These are phyloP conservation scores for Tauraco hartlaubi DNA, from an alignment of 2,797 vertebrate species.

Conservation along the genomic window DNA sequence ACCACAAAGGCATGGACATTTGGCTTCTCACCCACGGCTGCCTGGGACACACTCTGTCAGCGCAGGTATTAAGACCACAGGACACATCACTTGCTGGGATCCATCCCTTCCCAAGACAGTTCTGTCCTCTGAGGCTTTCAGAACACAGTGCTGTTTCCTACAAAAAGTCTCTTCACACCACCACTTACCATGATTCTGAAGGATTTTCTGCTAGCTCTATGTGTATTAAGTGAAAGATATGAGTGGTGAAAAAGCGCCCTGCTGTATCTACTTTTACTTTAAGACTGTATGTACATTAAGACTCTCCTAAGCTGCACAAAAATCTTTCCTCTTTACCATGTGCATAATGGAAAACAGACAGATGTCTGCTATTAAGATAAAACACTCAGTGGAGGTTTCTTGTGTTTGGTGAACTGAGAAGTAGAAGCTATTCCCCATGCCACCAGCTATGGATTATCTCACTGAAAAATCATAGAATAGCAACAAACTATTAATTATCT, in stretches of 20 bases:
- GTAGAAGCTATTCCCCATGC: background rate
- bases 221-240: background rate
- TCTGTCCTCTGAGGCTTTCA: background rate
- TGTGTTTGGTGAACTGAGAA: constrained; percentile 3
- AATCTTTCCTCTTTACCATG: background rate
- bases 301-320: background rate
- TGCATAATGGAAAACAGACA: constrained; percentile 20
- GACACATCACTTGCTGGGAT: background rate
- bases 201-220: background rate
- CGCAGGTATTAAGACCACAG: background rate
- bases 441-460: constrained; percentile 54
- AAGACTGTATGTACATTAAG: background rate
- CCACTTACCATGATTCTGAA: background rate
- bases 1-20: too few species aligned
- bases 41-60: background rate
- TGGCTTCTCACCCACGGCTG: background rate
- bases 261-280: background rate
- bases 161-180: background rate
- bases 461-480: constrained; percentile 53
- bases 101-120: background rate
- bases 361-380: constrained; percentile 11
- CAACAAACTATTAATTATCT: constrained; percentile 67
- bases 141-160: background rate
- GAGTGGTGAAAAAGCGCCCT: background rate
- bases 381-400: background rate